A percentile compares a stretch with the other conserved stretches of the same genome.
Evolutionary conservation across 2,888 invertebrate species (phyloP).

Genomic region (Orthosia incerta): DNA sequence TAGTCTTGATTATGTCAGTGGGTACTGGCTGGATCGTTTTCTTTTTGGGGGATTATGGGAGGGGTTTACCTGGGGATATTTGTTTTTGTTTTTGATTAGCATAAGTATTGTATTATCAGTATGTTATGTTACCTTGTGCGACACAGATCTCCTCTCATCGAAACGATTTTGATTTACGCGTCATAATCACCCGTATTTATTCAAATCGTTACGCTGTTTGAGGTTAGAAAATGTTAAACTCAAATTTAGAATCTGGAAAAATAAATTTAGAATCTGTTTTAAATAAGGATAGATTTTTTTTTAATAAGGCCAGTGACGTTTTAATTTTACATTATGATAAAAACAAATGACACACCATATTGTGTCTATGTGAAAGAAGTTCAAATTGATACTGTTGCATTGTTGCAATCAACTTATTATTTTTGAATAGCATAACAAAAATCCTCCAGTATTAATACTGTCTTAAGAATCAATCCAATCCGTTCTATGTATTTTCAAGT

Average conservation of each 20-base stretch:
- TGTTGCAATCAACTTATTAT: not conserved
- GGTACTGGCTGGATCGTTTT: not conserved
- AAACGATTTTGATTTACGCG: too few relatives aligned
- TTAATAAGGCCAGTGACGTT: too few relatives aligned
- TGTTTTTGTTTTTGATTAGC: not conserved
- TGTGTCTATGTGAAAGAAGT: not conserved
- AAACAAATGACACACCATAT: not conserved
- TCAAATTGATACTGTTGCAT: too few relatives aligned
- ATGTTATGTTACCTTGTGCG: not conserved
- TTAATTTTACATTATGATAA: not conserved
- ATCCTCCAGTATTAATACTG: not conserved
- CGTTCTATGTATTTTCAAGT: not conserved
- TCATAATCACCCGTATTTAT: too few relatives aligned
- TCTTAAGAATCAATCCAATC: not conserved
- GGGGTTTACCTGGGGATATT: not conserved
- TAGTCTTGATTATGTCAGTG: constrained; percentile 32
- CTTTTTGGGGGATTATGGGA: not conserved
- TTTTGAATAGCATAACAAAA: not conserved
- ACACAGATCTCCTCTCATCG: not conserved
- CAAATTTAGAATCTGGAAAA: too few relatives aligned
- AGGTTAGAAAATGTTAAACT: too few relatives aligned
- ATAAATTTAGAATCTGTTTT: too few relatives aligned
- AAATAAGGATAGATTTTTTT: too few relatives aligned
- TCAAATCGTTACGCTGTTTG: too few relatives aligned
- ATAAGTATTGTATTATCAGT: not conserved